phyloP scores from a whole-genome alignment of 92 coral and sea anemone genomes.

The Ricordea florida region DNA sequence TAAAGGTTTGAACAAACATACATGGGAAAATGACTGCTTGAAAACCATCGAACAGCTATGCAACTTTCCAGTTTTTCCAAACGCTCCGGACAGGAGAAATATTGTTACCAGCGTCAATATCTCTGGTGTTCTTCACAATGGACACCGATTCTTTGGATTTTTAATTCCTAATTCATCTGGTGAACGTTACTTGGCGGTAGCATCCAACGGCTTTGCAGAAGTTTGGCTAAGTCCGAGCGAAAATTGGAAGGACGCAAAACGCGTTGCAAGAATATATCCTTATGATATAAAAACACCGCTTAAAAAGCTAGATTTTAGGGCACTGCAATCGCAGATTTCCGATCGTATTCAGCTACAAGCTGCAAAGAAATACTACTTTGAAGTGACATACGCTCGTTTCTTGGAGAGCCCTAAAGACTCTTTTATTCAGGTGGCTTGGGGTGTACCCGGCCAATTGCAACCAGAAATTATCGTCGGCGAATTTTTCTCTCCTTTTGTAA shows the following conservation, averaged over 20 bases:
- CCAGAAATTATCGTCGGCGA: background rate
- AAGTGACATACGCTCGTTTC: conserved; percentile 1
- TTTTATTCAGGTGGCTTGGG: conserved; percentile 48
- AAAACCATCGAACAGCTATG: conserved; percentile 33
- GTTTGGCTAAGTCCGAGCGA: conserved; percentile 38
- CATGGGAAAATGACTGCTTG: conserved; percentile 33
- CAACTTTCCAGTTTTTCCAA: conserved; percentile 46
- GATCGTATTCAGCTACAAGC: background rate
- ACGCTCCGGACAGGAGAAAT: conserved; percentile 42
- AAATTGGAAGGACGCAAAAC: conserved; percentile 23
- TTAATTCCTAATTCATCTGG: conserved; percentile 44
- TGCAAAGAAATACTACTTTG: conserved; percentile 30
- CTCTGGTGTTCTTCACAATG: background rate
- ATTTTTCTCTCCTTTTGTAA: conserved; percentile 10
- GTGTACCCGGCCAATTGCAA: background rate
- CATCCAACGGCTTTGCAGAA: conserved; percentile 47
- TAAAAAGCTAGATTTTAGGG: conserved; percentile 6
- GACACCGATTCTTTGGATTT: conserved; percentile 53
- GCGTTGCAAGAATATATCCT: conserved; percentile 8
- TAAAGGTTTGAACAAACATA: conserved; percentile 37
- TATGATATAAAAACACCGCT: background rate
- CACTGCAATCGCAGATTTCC: conserved; percentile 36
- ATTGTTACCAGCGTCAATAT: conserved; percentile 3
- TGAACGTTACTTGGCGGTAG: conserved; percentile 29
- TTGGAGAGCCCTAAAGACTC: background rate